These are phyloP conservation scores for Dicrurus megarhynchus DNA, from an alignment of 2,113 vertebrate species.

Conservation along the genomic window DNA sequence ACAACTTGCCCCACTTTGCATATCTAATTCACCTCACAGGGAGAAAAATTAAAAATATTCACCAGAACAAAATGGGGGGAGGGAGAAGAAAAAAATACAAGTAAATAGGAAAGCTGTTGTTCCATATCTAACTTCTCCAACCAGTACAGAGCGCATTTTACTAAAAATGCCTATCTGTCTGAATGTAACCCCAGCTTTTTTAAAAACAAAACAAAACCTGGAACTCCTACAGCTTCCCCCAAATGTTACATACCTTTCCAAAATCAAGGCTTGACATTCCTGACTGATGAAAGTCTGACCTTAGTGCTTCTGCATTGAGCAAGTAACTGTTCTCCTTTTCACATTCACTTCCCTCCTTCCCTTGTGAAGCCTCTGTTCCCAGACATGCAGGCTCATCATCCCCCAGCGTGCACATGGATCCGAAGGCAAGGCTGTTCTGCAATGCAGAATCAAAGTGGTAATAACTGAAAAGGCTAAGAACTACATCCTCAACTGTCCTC, in stretches of 20 bases:
- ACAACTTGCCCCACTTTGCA: not conserved
- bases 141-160: not conserved
- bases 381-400: conserved; percentile 4
- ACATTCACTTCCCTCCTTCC: conserved; percentile 3
- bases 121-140: not conserved
- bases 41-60: not conserved
- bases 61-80: not conserved
- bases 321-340: conserved; percentile 67
- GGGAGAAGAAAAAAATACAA: not conserved
- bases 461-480: not conserved
- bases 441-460: not conserved
- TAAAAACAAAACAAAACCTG: not conserved
- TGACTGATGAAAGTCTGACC: conserved; percentile 76
- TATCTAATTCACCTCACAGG: not conserved
- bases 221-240: not conserved
- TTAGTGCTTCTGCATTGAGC: conserved; percentile 79
- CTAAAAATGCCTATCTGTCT: not conserved
- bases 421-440: conserved; percentile 39
- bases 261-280: conserved; percentile 64
- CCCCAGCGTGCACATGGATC: not conserved
- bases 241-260: conserved; percentile 69
- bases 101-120: not conserved
- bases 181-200: not conserved
- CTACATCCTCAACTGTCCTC: not conserved
- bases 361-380: conserved; percentile 36